Percentiles rank a stretch among this genome's conserved stretches.
phyloP scores from a whole-genome alignment of 1,140 invertebrate species.

The Drepana arcuata region DNA sequence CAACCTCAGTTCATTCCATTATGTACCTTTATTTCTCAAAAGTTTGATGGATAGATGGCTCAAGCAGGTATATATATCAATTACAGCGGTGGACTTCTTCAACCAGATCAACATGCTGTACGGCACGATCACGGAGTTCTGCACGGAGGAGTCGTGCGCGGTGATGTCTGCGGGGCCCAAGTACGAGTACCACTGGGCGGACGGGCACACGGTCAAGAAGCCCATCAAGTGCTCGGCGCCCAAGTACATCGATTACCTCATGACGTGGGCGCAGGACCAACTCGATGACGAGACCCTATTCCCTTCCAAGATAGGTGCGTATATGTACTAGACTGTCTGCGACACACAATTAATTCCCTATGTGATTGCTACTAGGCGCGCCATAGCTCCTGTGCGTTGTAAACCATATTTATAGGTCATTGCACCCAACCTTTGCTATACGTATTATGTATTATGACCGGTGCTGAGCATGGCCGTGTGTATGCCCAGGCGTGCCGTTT shows the following conservation, averaged over 20 bases:
- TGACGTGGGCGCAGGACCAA: slow-evolving; percentile 99
- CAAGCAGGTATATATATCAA: too few species aligned
- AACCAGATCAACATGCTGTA: slow-evolving; percentile 99
- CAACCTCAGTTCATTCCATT: too few species aligned
- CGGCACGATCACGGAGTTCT: slow-evolving; percentile 99
- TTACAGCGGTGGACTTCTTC: slow-evolving; percentile 97
- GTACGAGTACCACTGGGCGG: slow-evolving; percentile 99
- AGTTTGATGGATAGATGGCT: too few species aligned
- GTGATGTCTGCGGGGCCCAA: slow-evolving; percentile 99
- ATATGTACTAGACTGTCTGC: too few species aligned
- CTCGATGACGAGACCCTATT: slow-evolving; percentile 98
- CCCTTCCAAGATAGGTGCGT: slow-evolving; percentile 97
- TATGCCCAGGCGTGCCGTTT: slow-evolving; percentile 96
- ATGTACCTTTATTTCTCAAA: too few species aligned
- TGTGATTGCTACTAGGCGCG: too few species aligned
- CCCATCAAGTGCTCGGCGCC: slow-evolving; percentile 99
- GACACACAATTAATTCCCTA: too few species aligned
- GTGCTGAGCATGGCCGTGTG: too few species aligned
- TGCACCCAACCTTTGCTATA: too few species aligned
- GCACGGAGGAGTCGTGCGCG: slow-evolving; percentile 97
- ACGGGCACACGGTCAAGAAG: slow-evolving; percentile 98
- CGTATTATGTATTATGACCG: too few species aligned
- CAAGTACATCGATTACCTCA: slow-evolving; percentile 99
- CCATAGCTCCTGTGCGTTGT: too few species aligned
- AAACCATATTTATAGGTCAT: too few species aligned